Conservation (phyloP, 2,888 invertebrate genomes). For the Brachycybe producta region DNA sequence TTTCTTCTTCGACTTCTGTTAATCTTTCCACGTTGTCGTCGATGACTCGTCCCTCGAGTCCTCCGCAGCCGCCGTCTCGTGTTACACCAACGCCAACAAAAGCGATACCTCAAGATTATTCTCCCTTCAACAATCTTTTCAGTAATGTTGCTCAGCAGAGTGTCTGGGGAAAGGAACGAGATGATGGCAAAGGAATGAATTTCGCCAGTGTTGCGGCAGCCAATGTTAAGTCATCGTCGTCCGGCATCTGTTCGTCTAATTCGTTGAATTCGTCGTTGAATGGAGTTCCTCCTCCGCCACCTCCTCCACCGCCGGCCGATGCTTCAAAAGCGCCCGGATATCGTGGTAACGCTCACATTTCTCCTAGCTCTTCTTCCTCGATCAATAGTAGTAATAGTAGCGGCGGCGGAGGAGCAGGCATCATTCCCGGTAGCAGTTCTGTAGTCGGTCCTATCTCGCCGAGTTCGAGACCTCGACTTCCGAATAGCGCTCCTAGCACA, state of each 20-base stretch:
- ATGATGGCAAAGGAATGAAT: constrained; percentile 42
- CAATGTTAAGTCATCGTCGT: constrained; percentile 37
- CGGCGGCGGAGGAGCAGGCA: neutral
- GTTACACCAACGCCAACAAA: constrained; percentile 15
- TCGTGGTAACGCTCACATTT: constrained; percentile 43
- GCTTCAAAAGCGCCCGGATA: constrained; percentile 85
- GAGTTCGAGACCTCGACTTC: constrained; percentile 1
- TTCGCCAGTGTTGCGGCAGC: constrained; percentile 55
- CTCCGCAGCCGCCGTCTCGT: neutral
- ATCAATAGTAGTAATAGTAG: too few species aligned
- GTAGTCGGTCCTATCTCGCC: neutral
- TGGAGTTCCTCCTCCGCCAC: neutral
- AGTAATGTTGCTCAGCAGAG: constrained; percentile 50
- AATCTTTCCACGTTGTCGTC: too few species aligned
- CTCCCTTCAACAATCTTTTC: constrained; percentile 68
- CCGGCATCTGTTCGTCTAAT: constrained; percentile 22
- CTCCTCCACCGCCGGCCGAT: constrained; percentile 43
- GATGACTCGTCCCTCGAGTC: constrained; percentile 3
- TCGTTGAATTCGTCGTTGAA: constrained; percentile 15
- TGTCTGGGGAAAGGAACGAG: constrained; percentile 46
- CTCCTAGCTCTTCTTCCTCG: constrained; percentile 9
- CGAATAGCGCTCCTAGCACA: constrained; percentile 16
- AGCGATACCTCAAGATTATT: constrained; percentile 56
- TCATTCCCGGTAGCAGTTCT: neutral
- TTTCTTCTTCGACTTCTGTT: too few species aligned